Evolutionary conservation across 2,888 invertebrate species (phyloP).

Genomic region (Phalangium opilio): DNA sequence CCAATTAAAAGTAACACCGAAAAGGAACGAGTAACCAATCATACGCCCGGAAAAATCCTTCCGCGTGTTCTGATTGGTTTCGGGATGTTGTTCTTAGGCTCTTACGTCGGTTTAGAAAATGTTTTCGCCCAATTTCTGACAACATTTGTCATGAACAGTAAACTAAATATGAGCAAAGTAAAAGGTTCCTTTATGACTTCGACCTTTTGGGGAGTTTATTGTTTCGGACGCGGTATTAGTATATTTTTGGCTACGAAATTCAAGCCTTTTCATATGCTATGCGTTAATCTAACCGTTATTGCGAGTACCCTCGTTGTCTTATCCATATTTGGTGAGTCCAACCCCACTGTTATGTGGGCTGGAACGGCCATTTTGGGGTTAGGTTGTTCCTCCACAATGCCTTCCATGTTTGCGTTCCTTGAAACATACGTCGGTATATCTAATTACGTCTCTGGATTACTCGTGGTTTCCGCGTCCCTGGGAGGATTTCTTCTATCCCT

Average conservation of each 20-base stretch:
- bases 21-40: no score
- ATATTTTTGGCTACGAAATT: constrained; percentile 31
- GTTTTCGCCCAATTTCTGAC: constrained; percentile 33
- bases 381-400: constrained; percentile 34
- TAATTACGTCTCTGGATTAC: no score
- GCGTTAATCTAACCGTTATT: constrained; percentile 26
- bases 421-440: constrained; percentile 30
- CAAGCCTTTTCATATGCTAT: constrained; percentile 30
- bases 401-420: constrained; percentile 33
- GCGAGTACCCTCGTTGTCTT: constrained; percentile 27
- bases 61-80: no score
- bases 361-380: constrained; percentile 31
- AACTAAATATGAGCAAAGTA: constrained; percentile 26
- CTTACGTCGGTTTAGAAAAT: constrained; percentile 28
- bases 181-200: constrained; percentile 31
- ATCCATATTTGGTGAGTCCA: constrained; percentile 22
- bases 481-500: no score
- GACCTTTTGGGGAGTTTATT: constrained; percentile 33
- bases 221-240: constrained; percentile 30
- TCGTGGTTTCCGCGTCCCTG: no score
- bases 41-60: no score
- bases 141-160: constrained; percentile 28
- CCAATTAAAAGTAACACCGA: no score
- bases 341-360: constrained; percentile 29
- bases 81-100: no score